Percentiles rank a stretch among this genome's conserved stretches.
phyloP scores from a whole-genome alignment of 1,140 invertebrate genomes.

The Drosophila ogumai region DNA sequence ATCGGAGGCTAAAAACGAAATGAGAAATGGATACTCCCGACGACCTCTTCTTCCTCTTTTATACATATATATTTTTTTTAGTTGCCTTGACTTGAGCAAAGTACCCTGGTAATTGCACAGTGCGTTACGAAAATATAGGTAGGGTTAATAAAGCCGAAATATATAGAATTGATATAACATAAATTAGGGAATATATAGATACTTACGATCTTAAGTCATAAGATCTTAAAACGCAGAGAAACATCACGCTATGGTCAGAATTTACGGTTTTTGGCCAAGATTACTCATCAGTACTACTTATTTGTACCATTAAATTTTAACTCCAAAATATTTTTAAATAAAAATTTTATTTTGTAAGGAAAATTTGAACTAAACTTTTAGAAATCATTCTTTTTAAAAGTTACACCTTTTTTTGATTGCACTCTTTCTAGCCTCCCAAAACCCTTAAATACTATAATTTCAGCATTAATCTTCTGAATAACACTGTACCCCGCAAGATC shows the following conservation, averaged over 20 bases:
- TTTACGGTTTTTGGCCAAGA: no score
- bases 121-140: constrained; percentile 2
- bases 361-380: not conserved
- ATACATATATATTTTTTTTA: not conserved
- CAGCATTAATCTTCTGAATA: constrained; percentile 5
- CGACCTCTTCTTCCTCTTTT: constrained; percentile 32
- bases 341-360: not conserved
- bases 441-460: constrained; percentile 5
- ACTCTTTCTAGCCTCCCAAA: not conserved
- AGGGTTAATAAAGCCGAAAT: not conserved
- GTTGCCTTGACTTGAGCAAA: constrained; percentile 9
- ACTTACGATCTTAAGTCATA: no score
- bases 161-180: not conserved
- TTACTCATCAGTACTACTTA: no score
- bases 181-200: not conserved
- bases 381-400: not conserved
- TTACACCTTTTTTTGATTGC: not conserved
- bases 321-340: not conserved
- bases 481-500: constrained; percentile 6
- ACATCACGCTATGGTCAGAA: no score
- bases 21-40: constrained; percentile 45
- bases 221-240: no score
- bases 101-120: constrained; percentile 43
- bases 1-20: constrained; percentile 53
- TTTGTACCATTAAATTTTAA: no score